These are phyloP conservation scores for Hipposideros larvatus DNA, from an alignment of 2,797 vertebrate genomes.

Conservation along the genomic window DNA sequence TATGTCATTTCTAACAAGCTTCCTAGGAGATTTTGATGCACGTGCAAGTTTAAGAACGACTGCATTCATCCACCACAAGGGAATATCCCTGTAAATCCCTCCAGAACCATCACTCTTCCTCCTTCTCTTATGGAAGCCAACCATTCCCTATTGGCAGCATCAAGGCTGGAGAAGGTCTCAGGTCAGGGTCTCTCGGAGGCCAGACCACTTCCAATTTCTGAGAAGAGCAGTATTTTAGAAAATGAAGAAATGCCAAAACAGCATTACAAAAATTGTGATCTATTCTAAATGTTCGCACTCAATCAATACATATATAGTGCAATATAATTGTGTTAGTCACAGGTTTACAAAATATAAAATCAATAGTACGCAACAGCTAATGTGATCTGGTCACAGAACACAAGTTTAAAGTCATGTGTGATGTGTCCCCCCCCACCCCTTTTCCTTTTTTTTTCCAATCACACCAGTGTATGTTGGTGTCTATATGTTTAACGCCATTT, in stretches of 20 bases:
- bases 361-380: not conserved
- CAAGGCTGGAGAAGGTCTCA: not conserved
- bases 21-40: not conserved
- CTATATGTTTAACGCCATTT: not conserved
- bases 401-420: not conserved
- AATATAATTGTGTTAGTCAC: not conserved
- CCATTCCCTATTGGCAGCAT: not conserved
- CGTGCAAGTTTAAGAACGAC: not conserved
- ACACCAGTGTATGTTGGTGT: not conserved
- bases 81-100: not conserved
- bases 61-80: not conserved
- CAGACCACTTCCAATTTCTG: not conserved
- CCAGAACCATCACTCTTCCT: not conserved
- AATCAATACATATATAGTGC: not conserved
- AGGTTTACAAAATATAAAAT: conserved; percentile 33
- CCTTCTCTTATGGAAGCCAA: not conserved
- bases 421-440: not conserved
- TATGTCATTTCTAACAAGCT: conserved; percentile 26
- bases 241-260: conserved; percentile 44
- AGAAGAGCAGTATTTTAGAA: conserved; percentile 11
- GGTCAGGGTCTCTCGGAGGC: not conserved
- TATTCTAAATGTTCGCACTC: conserved; percentile 13
- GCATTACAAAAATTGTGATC: not conserved
- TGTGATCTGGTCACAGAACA: not conserved
- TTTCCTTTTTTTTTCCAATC: not conserved